Percentiles rank a stretch among this genome's conserved stretches.
phyloP scores from a whole-genome alignment of 2,888 invertebrate genomes.

The Pegoplata infirma region DNA sequence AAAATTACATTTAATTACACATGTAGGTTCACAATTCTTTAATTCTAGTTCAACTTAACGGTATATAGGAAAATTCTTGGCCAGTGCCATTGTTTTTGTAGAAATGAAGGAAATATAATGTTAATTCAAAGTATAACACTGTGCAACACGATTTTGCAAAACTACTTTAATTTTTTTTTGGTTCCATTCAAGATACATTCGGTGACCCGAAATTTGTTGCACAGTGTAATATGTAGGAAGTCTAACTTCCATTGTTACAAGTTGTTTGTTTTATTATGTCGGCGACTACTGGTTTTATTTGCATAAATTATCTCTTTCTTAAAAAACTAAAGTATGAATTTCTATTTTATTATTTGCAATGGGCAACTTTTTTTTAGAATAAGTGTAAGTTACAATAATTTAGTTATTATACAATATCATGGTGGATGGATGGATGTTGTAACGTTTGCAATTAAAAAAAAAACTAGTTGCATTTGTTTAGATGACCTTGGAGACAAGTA shows the following conservation, averaged over 20 bases:
- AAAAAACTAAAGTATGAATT: background rate
- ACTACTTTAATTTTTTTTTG: no score
- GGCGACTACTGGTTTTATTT: conserved; percentile 5
- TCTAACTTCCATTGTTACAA: background rate
- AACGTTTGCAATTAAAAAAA: conserved; percentile 15
- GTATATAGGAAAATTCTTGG: conserved; percentile 2
- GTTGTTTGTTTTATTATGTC: background rate
- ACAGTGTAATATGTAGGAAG: conserved; percentile 45
- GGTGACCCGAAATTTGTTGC: no score
- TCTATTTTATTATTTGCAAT: background rate
- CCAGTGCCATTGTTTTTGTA: no score
- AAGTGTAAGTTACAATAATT: background rate
- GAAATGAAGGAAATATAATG: background rate
- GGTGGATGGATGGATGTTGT: conserved; percentile 16
- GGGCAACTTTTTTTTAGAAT: background rate
- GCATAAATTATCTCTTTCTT: background rate
- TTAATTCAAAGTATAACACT: no score
- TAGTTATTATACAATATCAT: background rate
- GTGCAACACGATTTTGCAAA: no score
- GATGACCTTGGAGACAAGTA: conserved; percentile 53
- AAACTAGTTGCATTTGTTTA: conserved; percentile 53
- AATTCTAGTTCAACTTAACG: conserved; percentile 18
- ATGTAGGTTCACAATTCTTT: background rate
- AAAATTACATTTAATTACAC: background rate
- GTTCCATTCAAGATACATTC: no score